Evolutionary conservation across 1,140 invertebrate genomes (phyloP), one percentile per base, ranked within the genome.

Genomic region (Adelges cooleyi): DNA sequence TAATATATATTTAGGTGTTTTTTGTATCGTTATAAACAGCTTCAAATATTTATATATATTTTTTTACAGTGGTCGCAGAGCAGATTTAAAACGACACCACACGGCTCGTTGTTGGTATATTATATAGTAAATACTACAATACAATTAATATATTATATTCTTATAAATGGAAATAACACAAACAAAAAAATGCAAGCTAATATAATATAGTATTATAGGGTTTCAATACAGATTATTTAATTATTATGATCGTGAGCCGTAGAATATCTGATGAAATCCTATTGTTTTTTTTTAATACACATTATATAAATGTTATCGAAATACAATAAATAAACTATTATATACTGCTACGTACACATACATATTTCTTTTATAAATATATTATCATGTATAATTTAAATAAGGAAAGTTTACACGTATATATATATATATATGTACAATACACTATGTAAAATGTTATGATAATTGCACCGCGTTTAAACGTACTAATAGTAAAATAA

Each of bases 391-490:
- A 54, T 56, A 42, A 29, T 59, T 40, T 18, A 38, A 44, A 44
- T 44, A 59, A 59, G 13, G 25, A 59, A 25, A 59, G 3, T 54
- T 38, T 15, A n/a, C 17, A 3, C 17, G 3, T 42, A 54, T 42
- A n/a, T 18, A n/a, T n/a, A 27, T 9, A 15, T 27, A n/a, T 52
- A 52, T 56, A 46, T 46, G 13, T 46, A 59, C 11, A 33, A 33
- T n/a, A n/a, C 29, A 29, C 27, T 29, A 46, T 23, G 46, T 46
- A 5, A 46, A n/a, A n/a, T n/a, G n/a, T n/a, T n/a, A 59, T 59
- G 42, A 27, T 59, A 59, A 59, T 59, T 59, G 54, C 54, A 59
- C 54, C 54, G 54, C 54, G 54, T 46, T 59, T 46, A 59, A 44
- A 59, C 22, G 6, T 29, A 46, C 40, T 44, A 59, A 59, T 44